These are phyloP conservation scores for Peromyscus polionotus DNA, from an alignment of 2,113 vertebrate genomes.

Conservation along the genomic window DNA sequence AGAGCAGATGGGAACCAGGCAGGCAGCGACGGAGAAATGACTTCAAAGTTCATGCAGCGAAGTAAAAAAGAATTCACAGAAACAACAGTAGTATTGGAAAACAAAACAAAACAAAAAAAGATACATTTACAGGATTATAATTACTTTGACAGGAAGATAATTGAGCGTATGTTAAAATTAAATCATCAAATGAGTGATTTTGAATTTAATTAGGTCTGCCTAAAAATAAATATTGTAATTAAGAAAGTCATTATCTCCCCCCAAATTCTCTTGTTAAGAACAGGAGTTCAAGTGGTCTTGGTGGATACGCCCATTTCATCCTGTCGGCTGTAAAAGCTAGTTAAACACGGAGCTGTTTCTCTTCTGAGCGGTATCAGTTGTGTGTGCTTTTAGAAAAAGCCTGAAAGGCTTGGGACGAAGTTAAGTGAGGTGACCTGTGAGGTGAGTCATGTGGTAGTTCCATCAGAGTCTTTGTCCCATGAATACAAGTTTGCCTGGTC, in stretches of 20 bases:
- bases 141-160: background rate
- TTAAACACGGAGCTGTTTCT: background rate
- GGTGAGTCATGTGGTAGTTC: background rate
- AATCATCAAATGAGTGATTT: background rate
- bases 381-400: background rate
- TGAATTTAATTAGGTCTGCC: background rate
- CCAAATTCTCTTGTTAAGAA: background rate
- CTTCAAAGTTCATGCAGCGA: slow-evolving; percentile 77
- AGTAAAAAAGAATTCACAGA: background rate
- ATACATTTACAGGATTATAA: background rate
- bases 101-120: background rate
- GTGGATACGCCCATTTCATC: background rate
- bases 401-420: background rate
- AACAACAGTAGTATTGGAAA: background rate
- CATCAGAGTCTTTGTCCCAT: too few relatives aligned
- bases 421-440: background rate
- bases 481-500: background rate
- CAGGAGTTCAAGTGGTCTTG: background rate
- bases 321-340: background rate
- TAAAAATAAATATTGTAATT: background rate
- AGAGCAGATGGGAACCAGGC: slow-evolving; percentile 91
- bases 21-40: slow-evolving; percentile 90
- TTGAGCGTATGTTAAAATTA: background rate
- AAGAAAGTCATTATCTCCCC: background rate
- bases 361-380: background rate